Percentiles rank a stretch among this genome's conserved stretches.
Conservation (phyloP, 1,140 invertebrate species). For the Globodera rostochiensis region DNA sequence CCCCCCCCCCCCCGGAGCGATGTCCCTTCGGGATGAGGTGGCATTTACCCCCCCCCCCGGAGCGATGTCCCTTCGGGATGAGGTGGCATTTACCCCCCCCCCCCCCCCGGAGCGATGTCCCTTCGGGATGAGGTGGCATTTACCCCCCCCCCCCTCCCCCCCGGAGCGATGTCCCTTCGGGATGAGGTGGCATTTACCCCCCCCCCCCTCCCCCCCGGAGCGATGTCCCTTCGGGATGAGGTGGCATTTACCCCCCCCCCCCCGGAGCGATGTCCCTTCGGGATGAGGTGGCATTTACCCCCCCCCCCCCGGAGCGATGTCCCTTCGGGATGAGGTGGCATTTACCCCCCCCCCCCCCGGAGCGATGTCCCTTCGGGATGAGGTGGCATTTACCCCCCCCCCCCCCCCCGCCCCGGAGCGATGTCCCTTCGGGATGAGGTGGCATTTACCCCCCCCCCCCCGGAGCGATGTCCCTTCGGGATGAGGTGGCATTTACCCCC, state of each 20-base stretch:
- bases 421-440: conserved; percentile 53
- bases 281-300: conserved; percentile 29
- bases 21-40: conserved; percentile 53
- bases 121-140: conserved; percentile 44
- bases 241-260: conserved; percentile 2
- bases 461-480: conserved; percentile 55
- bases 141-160: too few relatives aligned
- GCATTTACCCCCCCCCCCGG: conserved; percentile 27
- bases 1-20: conserved; percentile 46
- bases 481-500: conserved; percentile 23
- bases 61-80: conserved; percentile 55
- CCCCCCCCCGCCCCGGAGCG: conserved; percentile 46
- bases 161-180: conserved; percentile 55
- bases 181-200: conserved; percentile 23
- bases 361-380: conserved; percentile 55
- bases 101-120: conserved; percentile 53
- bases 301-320: conserved; percentile 50
- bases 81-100: conserved; percentile 2
- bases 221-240: conserved; percentile 55
- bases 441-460: conserved; percentile 15
- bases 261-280: conserved; percentile 54
- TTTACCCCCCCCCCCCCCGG: conserved; percentile 30
- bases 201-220: too few relatives aligned
- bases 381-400: conserved; percentile 2
- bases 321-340: conserved; percentile 49